phyloP scores from a whole-genome alignment of 92 coral and sea anemone genomes.

The Micromussa lordhowensis region DNA sequence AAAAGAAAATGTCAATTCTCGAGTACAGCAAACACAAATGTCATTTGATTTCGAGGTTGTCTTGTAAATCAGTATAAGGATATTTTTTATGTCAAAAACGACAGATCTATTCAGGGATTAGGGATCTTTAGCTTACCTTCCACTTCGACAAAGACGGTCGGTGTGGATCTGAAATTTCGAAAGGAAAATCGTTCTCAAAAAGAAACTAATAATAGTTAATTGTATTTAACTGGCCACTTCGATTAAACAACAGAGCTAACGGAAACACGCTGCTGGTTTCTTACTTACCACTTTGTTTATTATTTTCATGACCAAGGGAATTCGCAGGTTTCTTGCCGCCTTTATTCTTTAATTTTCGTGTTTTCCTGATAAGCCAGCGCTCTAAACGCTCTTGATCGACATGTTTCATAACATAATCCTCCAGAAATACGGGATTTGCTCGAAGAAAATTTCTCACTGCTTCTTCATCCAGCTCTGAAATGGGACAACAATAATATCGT shows the following conservation, averaged over 20 bases:
- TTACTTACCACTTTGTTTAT: constrained; percentile 76
- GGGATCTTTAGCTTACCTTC: constrained; percentile 71
- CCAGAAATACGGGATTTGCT: constrained; percentile 89
- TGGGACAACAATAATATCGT: background rate
- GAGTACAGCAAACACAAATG: constrained; percentile 18
- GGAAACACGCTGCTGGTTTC: background rate
- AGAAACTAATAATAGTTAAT: background rate
- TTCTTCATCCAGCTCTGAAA: constrained; percentile 82
- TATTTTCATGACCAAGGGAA: constrained; percentile 71
- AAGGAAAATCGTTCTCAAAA: background rate
- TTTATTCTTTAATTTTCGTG: constrained; percentile 89
- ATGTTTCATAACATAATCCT: constrained; percentile 89
- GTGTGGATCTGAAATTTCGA: constrained; percentile 41
- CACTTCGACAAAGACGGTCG: constrained; percentile 95
- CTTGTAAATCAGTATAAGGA: background rate
- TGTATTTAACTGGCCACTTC: background rate
- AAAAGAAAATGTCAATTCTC: background rate
- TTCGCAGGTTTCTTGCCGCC: constrained; percentile 43
- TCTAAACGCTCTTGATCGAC: constrained; percentile 93
- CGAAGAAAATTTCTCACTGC: constrained; percentile 80
- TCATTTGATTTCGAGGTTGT: background rate
- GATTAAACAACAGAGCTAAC: background rate
- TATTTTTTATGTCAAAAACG: background rate
- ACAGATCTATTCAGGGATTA: background rate
- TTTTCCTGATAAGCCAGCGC: constrained; percentile 93